Evolutionary conservation across 2,888 invertebrate species (phyloP).

Genomic region (Microplitis manilae): DNA sequence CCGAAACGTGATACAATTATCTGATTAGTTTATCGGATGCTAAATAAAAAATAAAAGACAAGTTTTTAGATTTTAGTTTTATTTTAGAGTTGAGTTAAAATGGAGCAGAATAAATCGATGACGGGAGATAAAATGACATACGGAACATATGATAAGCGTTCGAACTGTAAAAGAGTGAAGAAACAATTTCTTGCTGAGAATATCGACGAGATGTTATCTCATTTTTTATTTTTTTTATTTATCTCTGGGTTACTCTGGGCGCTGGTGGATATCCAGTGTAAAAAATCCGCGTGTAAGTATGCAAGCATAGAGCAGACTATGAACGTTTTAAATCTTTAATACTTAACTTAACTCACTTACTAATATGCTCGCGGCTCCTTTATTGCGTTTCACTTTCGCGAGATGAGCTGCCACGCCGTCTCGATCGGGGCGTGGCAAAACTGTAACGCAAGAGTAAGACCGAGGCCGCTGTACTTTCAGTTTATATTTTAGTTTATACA

Average conservation of each 20-base stretch:
- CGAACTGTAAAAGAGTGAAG: slow-evolving; percentile 31
- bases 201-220: slow-evolving; percentile 31
- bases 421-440: slow-evolving; percentile 69
- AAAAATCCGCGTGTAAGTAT: not conserved
- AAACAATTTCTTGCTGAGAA: slow-evolving; percentile 60
- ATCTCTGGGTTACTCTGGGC: not conserved
- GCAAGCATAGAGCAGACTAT: slow-evolving; percentile 14
- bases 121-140: slow-evolving; percentile 17
- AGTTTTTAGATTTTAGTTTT: not conserved
- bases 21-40: slow-evolving; percentile 13
- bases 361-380: slow-evolving; percentile 60
- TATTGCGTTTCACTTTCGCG: slow-evolving; percentile 72
- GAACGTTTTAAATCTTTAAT: not conserved
- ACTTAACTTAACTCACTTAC: not conserved
- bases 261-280: too few relatives aligned
- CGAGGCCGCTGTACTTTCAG: slow-evolving; percentile 59
- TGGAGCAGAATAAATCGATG: not conserved
- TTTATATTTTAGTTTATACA: slow-evolving; percentile 27
- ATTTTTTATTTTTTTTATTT: not conserved
- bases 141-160: not conserved
- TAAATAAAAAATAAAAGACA: slow-evolving; percentile 9
- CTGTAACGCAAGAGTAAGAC: slow-evolving; percentile 68
- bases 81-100: not conserved
- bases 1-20: slow-evolving; percentile 27
- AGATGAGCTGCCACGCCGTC: slow-evolving; percentile 62